Evolutionary conservation across 2,113 vertebrate species (phyloP).

Genomic region (Dinomys branickii): DNA sequence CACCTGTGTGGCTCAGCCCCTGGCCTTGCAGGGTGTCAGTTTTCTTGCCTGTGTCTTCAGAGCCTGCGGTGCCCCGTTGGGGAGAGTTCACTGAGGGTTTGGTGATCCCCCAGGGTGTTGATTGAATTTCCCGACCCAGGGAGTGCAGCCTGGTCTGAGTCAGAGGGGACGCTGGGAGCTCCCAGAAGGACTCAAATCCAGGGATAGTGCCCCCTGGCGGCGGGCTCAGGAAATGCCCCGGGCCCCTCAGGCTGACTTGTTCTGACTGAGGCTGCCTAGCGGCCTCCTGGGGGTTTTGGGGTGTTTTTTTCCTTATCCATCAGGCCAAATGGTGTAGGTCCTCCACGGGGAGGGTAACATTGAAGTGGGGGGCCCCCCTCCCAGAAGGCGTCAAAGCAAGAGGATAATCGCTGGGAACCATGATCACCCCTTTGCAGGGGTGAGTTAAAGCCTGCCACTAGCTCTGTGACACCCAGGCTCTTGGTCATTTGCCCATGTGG

Average conservation of each 20-base stretch:
- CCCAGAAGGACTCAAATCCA: background rate
- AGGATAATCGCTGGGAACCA: background rate
- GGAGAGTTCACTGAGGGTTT: background rate
- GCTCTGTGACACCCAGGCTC: background rate
- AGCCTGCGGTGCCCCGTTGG: background rate
- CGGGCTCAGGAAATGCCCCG: background rate
- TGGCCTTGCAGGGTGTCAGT: background rate
- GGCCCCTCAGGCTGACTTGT: background rate
- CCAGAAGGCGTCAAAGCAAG: background rate
- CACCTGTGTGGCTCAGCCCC: background rate
- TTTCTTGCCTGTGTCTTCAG: background rate
- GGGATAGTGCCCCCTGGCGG: background rate
- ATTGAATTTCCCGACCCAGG: background rate
- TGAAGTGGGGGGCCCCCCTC: background rate
- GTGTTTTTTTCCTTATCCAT: background rate
- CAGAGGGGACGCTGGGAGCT: background rate
- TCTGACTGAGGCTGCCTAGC: background rate
- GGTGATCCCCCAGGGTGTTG: background rate
- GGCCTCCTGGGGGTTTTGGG: background rate
- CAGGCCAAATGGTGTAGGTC: no score
- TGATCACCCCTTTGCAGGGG: no score
- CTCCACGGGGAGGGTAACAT: background rate
- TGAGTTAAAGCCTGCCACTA: background rate
- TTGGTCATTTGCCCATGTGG: background rate
- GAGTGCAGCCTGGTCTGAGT: background rate